Evolutionary conservation across 2,888 invertebrate species (phyloP), one percentile per base, ranked within the genome.

Genomic region (Gymnoscelis rufifasciata): DNA sequence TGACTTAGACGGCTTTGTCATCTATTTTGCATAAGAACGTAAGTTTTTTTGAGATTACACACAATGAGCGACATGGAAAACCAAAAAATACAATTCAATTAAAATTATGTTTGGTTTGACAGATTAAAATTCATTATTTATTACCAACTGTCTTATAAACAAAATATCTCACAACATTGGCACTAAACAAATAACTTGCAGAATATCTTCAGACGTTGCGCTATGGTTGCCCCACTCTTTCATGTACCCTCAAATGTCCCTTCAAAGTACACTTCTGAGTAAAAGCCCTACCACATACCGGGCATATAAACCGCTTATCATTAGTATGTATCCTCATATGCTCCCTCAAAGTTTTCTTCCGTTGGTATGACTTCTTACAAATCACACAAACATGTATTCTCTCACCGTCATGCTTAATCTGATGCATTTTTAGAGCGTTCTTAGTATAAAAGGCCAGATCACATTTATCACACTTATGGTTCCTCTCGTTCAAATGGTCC

Each of bases 371-470:
- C 59, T 90, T 90, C 42, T 83, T 71, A 39, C 90, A 90, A 0
- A 89, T 74, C 5, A 71, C 74, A 49, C 90, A 90, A 0, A 77
- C 73, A 15, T 88, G 90, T 14, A 90, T 90, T 10, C 90, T 59
- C 14, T 87, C 86, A 0, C 89, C 89, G 0, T 89, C 89, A 31
- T 90, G 90, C 8, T 88, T 89, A 0, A 89, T 89, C 84, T 89
- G 89, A 47, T 90, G 90, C 77, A 89, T 89, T 47, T 89, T 90
- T 15, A 90, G 60, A 4, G 90, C 88, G 39, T 90, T 89, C 48
- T 86, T 86, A 0, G 89, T 88, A 42, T 89, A 90, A 50, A 90
- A 90, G 0, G 89, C 89, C 1, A 86, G 60, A 19, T 89, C 83
- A 31, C 90, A 90, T 24, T 89, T 80, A 14, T 81, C 81, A 38